These are phyloP conservation scores for Cryptomyrus ogoouensis DNA, from an alignment of 2,113 vertebrate species.

Conservation along the genomic window DNA sequence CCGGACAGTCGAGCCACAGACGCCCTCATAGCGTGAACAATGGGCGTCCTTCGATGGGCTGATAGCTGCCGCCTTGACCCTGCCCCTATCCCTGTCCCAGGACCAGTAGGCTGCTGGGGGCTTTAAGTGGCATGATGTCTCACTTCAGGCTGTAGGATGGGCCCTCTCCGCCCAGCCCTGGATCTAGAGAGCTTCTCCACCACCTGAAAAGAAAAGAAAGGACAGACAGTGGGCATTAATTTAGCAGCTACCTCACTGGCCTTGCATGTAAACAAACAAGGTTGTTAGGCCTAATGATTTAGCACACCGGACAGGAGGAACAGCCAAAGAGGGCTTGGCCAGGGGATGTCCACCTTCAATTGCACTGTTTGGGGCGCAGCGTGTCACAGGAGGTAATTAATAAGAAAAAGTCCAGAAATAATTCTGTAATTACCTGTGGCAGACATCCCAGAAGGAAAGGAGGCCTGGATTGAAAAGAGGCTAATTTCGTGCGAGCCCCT, in stretches of 20 bases:
- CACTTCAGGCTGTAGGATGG: background rate
- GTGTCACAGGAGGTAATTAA: background rate
- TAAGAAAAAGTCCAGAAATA: background rate
- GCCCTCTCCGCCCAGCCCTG: background rate
- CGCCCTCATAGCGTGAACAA: background rate
- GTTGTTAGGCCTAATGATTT: background rate
- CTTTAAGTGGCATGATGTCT: background rate
- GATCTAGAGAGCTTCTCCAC: background rate
- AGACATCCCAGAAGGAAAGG: background rate
- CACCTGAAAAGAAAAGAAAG: background rate
- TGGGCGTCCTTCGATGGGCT: background rate
- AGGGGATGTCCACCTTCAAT: background rate
- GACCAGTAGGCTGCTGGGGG: background rate
- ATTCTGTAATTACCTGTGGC: conserved; percentile 16
- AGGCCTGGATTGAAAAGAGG: background rate
- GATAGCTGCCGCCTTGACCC: background rate
- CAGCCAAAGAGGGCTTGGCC: background rate
- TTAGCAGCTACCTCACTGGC: background rate
- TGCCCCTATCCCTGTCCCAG: background rate
- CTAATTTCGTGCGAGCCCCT: background rate
- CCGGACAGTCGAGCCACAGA: too few relatives aligned
- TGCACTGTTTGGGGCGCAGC: background rate
- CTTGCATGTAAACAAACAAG: background rate
- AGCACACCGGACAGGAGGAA: background rate
- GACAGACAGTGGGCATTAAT: background rate